phyloP scores from a whole-genome alignment of 1,140 invertebrate species.

The Oppia nitens region DNA sequence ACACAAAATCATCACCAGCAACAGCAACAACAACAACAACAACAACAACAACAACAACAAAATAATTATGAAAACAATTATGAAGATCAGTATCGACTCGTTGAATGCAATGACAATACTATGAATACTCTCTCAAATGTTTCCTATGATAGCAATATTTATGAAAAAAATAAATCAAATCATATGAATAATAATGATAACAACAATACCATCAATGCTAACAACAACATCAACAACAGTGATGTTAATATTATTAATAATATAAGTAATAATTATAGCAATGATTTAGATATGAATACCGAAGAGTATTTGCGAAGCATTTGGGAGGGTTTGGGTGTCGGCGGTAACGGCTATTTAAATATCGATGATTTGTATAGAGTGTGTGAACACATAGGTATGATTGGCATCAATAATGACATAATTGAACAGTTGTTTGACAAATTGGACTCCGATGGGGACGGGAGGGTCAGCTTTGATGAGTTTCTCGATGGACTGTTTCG shows the following conservation, averaged over 20 bases:
- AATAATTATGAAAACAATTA: no score
- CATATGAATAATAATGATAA: not conserved
- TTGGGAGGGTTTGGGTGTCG: slow-evolving; percentile 41
- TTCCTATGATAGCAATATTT: no score
- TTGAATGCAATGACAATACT: no score
- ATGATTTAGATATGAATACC: slow-evolving; percentile 1
- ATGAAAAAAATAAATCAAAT: not conserved
- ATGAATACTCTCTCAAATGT: no score
- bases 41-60: no score
- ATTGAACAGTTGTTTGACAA: slow-evolving; percentile 46
- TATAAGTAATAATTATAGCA: not conserved
- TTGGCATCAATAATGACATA: slow-evolving; percentile 39
- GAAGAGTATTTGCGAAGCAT: slow-evolving; percentile 36
- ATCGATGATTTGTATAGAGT: slow-evolving; percentile 38
- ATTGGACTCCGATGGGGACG: slow-evolving; percentile 43
- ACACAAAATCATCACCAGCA: slow-evolving; percentile 15
- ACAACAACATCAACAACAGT: no score
- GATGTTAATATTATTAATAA: not conserved
- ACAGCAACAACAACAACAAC: not conserved
- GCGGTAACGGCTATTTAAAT: slow-evolving; percentile 40
- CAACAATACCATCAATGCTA: no score
- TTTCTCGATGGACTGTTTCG: slow-evolving; percentile 40
- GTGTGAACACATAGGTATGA: slow-evolving; percentile 44
- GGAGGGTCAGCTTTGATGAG: slow-evolving; percentile 46
- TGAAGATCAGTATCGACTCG: no score